Evolutionary conservation across 2,113 vertebrate genomes (phyloP).

Genomic region (Charina bottae): DNA sequence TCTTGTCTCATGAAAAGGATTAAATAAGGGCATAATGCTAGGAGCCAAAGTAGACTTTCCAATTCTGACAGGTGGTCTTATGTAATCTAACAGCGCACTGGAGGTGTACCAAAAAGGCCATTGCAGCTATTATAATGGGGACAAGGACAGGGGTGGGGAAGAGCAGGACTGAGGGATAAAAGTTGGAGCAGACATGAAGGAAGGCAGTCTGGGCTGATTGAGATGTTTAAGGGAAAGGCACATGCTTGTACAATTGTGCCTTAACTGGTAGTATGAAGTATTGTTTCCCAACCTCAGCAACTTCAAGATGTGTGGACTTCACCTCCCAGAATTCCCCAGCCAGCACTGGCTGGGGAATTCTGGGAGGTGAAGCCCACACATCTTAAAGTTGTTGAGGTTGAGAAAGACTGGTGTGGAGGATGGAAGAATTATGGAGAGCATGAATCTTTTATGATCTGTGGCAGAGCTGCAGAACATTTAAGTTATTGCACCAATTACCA

Average conservation of each 20-base stretch:
- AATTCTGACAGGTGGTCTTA: background rate
- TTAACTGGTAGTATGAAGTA: background rate
- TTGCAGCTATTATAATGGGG: too few relatives aligned
- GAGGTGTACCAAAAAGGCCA: background rate
- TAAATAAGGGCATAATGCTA: conserved; percentile 4
- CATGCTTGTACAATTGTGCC: background rate
- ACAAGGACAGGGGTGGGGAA: background rate
- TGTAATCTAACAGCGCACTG: background rate
- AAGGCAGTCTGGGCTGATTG: background rate
- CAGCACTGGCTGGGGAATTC: background rate
- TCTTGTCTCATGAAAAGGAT: conserved; percentile 18
- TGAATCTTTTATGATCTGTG: background rate
- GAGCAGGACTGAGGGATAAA: background rate
- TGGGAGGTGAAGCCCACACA: background rate
- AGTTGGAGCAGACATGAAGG: background rate
- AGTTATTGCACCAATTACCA: background rate
- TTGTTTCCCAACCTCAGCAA: background rate
- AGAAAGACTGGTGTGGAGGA: background rate
- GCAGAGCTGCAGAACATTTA: background rate
- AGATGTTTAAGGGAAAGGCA: background rate
- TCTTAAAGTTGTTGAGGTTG: background rate
- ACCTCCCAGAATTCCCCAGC: background rate
- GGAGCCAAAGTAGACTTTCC: background rate
- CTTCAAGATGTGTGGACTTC: background rate
- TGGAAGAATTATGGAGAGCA: background rate